Base-by-base conservation (phyloP, 2,888 invertebrate genomes). In the Elysia crispata region DNA sequence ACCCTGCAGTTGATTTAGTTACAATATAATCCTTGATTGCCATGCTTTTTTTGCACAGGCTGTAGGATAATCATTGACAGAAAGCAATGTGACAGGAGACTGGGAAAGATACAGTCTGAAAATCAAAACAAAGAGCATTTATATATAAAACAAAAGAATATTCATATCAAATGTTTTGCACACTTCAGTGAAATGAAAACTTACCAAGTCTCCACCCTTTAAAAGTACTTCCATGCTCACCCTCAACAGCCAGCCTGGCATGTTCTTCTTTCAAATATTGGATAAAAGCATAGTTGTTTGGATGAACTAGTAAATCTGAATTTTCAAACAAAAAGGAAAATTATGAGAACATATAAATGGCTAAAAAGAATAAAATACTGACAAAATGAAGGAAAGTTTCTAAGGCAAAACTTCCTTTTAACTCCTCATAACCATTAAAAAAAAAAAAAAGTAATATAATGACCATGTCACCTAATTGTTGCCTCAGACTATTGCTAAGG, bases 211-310 rank as follows among this genome's bases (percentile, higher is more conserved):
- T 86, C 73, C 82, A 81, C 28, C 90, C 90, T 82, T 89, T 88
- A 25, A 90, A 74, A 23, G 88, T 81, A 50, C 86, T 84, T 15
- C 87, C 88, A 80, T 86, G 86, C 77, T 90, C 90, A 31, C 79
- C 84, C 49, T 87, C 86, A 28, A 87, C 88, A 8, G 90, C 90
- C 74, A 83, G 83, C 62, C 82, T 78, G 8, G 89, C 91, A 81
- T 90, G 87, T 15, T 87, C 88, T 79, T 89, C 89, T 23, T 85
- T 87, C 57, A 87, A 86, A 87, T 87, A 91, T 84, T 91, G 91
- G 31, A 91, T 86, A 86, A 91, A 91, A 8, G 88, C 90, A 85
- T 88, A 91, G 41, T 89, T 89, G 76, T 86, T 83, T 69, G 85
- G 86, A 83, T 88, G 89, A 30, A 87, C 84, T 15, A 87, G 85